These are phyloP conservation scores for Trogon surrucura DNA, from an alignment of 2,113 vertebrate genomes.

Conservation along the genomic window DNA sequence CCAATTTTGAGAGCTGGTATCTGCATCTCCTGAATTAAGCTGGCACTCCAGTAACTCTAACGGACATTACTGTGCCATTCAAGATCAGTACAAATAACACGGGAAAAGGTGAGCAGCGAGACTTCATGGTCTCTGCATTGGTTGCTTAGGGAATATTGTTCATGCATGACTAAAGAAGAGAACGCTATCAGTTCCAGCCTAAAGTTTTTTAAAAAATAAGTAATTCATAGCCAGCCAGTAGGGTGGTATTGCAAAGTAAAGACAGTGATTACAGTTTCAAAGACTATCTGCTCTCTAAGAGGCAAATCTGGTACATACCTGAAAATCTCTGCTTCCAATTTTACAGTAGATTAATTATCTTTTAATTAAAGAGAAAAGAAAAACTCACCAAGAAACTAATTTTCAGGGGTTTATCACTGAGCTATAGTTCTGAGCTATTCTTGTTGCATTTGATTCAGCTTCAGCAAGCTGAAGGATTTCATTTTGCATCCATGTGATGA, in stretches of 20 bases:
- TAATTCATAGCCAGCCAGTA: not conserved
- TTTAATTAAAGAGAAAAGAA: not conserved
- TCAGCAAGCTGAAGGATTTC: not conserved
- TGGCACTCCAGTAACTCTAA: slow-evolving; percentile 28
- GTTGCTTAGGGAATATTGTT: not conserved
- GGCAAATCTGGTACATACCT: not conserved
- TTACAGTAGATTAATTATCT: not conserved
- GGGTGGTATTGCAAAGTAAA: not conserved
- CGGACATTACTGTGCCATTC: slow-evolving; percentile 24
- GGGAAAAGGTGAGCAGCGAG: not conserved
- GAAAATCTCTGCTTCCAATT: not conserved
- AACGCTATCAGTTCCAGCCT: not conserved
- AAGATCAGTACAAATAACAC: slow-evolving; percentile 28
- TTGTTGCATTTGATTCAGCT: not conserved
- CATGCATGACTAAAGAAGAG: not conserved
- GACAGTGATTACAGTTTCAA: not conserved
- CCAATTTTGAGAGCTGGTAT: slow-evolving; percentile 29
- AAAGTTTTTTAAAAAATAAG: slow-evolving; percentile 6
- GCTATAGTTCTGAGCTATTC: not conserved
- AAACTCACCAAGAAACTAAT: not conserved
- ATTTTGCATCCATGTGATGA: not conserved
- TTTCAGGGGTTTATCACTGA: not conserved
- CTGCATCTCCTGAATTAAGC: slow-evolving; percentile 45
- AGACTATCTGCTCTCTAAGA: not conserved
- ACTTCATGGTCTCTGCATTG: not conserved